These are phyloP conservation scores for Eubasilissa regina DNA, from an alignment of 1,140 invertebrate genomes.

Conservation along the genomic window DNA sequence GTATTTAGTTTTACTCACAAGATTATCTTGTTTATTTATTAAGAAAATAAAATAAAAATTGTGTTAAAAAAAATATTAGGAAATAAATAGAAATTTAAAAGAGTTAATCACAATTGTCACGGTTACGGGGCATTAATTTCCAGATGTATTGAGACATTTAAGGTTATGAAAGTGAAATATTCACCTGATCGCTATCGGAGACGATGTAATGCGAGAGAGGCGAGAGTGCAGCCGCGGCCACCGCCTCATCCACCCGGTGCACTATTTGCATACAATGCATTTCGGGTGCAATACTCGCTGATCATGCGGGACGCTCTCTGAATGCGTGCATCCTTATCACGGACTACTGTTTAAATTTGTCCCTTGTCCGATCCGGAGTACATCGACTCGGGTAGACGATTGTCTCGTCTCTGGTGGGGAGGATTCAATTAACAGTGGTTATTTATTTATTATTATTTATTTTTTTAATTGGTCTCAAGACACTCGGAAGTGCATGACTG, in stretches of 20 bases:
- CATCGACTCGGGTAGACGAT: slow-evolving; percentile 26
- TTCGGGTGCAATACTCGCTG: slow-evolving; percentile 57
- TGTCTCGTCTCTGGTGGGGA: slow-evolving; percentile 27
- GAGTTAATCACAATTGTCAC: too few species aligned
- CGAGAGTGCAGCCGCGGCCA: not conserved
- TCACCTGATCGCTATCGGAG: slow-evolving; percentile 33
- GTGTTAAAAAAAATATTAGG: too few species aligned
- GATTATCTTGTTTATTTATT: too few species aligned
- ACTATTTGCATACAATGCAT: slow-evolving; percentile 58
- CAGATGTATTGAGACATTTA: slow-evolving; percentile 14
- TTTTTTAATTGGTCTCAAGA: too few species aligned
- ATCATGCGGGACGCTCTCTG: slow-evolving; percentile 44
- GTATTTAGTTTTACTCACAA: too few species aligned
- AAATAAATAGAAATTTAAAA: too few species aligned
- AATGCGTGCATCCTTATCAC: slow-evolving; percentile 56
- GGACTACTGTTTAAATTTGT: slow-evolving; percentile 59
- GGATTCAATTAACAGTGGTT: not conserved
- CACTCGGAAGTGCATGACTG: too few species aligned
- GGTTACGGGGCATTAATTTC: too few species aligned
- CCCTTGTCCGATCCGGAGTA: slow-evolving; percentile 34
- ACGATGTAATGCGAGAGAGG: slow-evolving; percentile 10
- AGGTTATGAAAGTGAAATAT: slow-evolving; percentile 23
- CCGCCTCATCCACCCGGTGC: not conserved
- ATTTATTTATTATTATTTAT: not conserved
- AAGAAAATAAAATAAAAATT: too few species aligned